phyloP scores from a whole-genome alignment of 2,113 vertebrate species.

The Circaetus cinerascens region DNA sequence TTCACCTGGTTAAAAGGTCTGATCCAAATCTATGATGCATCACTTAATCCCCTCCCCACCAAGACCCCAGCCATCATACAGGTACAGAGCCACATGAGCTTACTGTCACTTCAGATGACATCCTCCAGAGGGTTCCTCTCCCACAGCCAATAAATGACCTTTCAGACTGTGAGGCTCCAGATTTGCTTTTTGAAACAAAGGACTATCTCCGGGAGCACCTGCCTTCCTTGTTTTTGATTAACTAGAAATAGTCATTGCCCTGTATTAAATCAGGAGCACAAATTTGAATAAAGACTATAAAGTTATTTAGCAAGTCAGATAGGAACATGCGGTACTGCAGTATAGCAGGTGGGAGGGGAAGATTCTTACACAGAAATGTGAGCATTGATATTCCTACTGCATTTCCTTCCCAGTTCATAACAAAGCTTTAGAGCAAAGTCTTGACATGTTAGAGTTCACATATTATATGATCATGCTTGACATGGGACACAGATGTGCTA shows the following conservation, averaged over 20 bases:
- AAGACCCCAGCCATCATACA: too few relatives aligned
- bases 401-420: neutral
- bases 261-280: neutral
- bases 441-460: neutral
- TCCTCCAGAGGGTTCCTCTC: neutral
- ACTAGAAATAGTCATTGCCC: neutral
- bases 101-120: neutral
- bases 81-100: rapidly evolving
- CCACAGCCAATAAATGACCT: neutral
- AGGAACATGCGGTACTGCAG: neutral
- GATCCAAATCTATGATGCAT: neutral
- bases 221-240: neutral
- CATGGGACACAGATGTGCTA: neutral
- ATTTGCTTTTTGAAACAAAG: neutral
- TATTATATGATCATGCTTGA: neutral
- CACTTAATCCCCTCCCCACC: too few relatives aligned
- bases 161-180: neutral
- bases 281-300: neutral
- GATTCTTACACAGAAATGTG: neutral
- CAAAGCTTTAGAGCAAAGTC: neutral
- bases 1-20: neutral
- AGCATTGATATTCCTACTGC: neutral
- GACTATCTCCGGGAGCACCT: neutral
- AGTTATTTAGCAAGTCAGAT: neutral
- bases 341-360: neutral